Evolutionary conservation across 1,140 invertebrate genomes (phyloP).

Genomic region (Caenorhabditis brenneri): DNA sequence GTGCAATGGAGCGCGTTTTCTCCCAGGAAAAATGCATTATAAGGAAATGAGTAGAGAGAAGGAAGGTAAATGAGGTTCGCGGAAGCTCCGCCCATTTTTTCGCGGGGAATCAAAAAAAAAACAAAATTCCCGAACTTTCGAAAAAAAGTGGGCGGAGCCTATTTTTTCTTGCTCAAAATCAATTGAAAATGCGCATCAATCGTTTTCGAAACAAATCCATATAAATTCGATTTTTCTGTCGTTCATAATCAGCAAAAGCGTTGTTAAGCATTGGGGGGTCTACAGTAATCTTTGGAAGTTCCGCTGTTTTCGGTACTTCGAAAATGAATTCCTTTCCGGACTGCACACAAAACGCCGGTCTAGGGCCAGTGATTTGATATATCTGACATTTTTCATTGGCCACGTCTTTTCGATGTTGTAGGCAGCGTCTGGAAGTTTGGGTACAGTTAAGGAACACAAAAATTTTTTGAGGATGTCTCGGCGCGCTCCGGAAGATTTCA

Average conservation of each 20-base stretch:
- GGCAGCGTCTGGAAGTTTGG: neutral
- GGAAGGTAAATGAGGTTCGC: too few relatives aligned
- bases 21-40: too few relatives aligned
- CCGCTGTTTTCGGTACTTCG: neutral
- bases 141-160: too few relatives aligned
- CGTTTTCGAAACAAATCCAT: conserved; percentile 9
- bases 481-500: too few relatives aligned
- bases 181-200: neutral
- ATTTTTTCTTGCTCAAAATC: too few relatives aligned
- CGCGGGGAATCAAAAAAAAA: too few relatives aligned
- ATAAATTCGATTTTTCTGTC: conserved; percentile 20
- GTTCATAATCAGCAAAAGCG: neutral
- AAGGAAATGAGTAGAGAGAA: too few relatives aligned
- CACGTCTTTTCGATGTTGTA: neutral
- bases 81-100: too few relatives aligned
- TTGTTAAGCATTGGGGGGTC: neutral
- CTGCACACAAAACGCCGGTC: neutral
- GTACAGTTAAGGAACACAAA: too few relatives aligned
- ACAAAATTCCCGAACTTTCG: too few relatives aligned
- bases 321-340: neutral
- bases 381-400: neutral
- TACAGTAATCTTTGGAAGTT: neutral
- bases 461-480: too few relatives aligned
- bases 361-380: neutral
- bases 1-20: too few relatives aligned